Conservation (phyloP, 2,888 invertebrate species). For the Cantharis flavilabris region DNA sequence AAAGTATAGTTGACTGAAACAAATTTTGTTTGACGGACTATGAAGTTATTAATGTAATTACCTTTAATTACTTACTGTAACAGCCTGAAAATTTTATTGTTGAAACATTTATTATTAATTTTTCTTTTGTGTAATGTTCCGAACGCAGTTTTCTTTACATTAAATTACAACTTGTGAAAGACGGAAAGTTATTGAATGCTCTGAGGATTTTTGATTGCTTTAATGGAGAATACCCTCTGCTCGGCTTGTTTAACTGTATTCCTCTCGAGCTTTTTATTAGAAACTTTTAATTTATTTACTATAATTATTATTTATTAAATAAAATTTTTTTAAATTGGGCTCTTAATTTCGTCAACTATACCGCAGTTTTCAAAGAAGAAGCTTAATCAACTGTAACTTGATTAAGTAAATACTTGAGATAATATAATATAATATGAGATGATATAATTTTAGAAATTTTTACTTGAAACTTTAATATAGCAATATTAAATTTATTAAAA, state of each 20-base stretch:
- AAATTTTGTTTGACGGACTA: neutral
- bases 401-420: neutral
- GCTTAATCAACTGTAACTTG: neutral
- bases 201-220: neutral
- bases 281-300: neutral
- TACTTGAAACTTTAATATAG: neutral
- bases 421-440: too few species aligned
- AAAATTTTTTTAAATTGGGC: neutral
- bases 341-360: neutral
- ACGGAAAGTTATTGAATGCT: constrained; percentile 2
- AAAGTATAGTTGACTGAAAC: neutral
- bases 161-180: neutral
- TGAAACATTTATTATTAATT: neutral
- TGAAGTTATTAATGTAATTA: neutral
- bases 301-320: neutral
- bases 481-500: neutral
- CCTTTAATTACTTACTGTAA: neutral
- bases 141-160: neutral
- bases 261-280: neutral
- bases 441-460: neutral
- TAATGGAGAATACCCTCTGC: neutral
- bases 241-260: neutral
- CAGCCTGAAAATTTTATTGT: neutral
- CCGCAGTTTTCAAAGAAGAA: neutral
- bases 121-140: neutral